phyloP scores from a whole-genome alignment of 2,113 vertebrate species.

The Aptenodytes forsteri region DNA sequence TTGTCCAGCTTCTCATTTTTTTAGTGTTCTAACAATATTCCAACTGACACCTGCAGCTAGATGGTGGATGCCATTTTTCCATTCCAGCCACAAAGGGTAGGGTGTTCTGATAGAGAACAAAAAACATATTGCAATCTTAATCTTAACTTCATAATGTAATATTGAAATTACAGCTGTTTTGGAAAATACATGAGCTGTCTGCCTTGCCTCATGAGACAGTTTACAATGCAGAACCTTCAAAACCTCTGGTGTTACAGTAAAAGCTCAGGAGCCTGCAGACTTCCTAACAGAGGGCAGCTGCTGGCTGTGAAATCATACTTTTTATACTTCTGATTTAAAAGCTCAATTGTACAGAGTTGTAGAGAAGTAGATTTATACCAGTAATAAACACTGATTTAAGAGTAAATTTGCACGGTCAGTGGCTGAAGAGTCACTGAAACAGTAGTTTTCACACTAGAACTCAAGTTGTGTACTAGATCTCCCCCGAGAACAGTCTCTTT shows the following conservation, averaged over 20 bases:
- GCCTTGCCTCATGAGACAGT: not conserved
- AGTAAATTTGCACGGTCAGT: not conserved
- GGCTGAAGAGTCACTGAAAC: not conserved
- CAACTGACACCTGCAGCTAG: not conserved
- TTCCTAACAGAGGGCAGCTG: not conserved
- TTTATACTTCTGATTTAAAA: not conserved
- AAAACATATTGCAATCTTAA: not conserved
- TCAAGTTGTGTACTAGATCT: not conserved
- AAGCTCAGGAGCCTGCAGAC: not conserved
- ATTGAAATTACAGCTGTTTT: not conserved
- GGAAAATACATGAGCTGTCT: not conserved
- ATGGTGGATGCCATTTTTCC: not conserved
- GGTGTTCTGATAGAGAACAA: not conserved
- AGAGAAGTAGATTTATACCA: not conserved
- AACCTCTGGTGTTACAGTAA: not conserved
- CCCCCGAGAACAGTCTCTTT: not conserved
- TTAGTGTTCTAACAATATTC: not conserved
- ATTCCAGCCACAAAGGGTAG: not conserved
- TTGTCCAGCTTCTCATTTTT: not conserved
- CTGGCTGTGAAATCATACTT: not conserved
- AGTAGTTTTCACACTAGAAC: not conserved
- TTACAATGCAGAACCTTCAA: not conserved
- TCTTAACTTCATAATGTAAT: not conserved
- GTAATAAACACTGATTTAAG: not conserved
- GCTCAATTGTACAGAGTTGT: not conserved